Base-by-base conservation (phyloP, 2,888 invertebrate species). In the Eupeodes latifasciatus region DNA sequence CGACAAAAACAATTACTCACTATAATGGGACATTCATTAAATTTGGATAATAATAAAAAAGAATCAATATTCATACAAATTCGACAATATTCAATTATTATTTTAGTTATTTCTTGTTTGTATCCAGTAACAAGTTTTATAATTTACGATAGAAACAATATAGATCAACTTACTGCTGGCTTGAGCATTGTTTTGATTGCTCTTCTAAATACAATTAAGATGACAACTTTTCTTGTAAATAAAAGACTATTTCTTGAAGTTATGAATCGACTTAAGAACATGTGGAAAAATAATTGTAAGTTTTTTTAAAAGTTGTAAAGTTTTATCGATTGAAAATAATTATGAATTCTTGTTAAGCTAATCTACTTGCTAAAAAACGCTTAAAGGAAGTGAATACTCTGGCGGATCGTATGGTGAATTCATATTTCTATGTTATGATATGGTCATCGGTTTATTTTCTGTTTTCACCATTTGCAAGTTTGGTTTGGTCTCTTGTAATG, bases 221-320 rank as follows among this genome's bases (percentile, higher is more conserved):
- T 91, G n/a, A 82, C 89, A 62, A 92, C 92, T 9, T 92, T 92
- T 82, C 83, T 93, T 36, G 51, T 79, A 27, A 90, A 91, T 86
- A 92, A 91, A 78, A 85, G 80, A 44, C 86, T 90, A 67, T 93
- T 92, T 89, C 89, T 89, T 76, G 80, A 87, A 66, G 85, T 92
- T 86, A 91, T 93, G 90, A 62, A 80, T 4, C 90, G 91, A 78
- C 91, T 93, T 53, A 90, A 91, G 80, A 81, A 89, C 16, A 91
- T 92, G 91, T 91, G 90, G 76, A 49, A 84, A 4, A 79, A 90
- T 82, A 89, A 92, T 92, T 90, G 92, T 90, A 53, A 34, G 59
- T 16, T 40, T 16, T n/a, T 49, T 5, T 59, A 27, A 1, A 64
- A 53, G 27, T 27, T 27, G 27, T 27, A 27, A 27, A 27, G 3